Conservation (phyloP, 2,888 invertebrate species). For the Philaethria dido region DNA sequence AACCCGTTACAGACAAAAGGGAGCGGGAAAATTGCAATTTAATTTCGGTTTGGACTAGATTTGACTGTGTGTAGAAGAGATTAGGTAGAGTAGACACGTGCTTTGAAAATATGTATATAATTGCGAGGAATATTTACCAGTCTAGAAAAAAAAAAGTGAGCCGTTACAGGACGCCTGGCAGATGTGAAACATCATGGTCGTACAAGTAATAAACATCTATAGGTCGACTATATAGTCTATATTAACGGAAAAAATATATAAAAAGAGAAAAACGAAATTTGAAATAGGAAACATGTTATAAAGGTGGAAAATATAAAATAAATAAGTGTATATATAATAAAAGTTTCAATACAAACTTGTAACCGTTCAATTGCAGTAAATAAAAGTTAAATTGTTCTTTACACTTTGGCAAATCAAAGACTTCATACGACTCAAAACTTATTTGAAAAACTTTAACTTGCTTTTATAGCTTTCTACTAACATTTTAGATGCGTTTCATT, state of each 20-base stretch:
- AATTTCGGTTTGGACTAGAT: background rate
- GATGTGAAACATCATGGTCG: no score
- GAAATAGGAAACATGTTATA: no score
- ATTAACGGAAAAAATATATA: no score
- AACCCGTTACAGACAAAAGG: background rate
- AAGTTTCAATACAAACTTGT: background rate
- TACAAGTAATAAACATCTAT: no score
- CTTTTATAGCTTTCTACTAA: background rate
- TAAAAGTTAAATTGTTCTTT: constrained; percentile 4
- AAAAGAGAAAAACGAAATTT: no score
- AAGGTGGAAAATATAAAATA: no score
- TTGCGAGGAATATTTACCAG: no score
- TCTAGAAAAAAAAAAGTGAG: no score
- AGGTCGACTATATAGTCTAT: no score
- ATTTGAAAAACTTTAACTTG: background rate
- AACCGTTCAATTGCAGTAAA: constrained; percentile 3
- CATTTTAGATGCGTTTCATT: no score
- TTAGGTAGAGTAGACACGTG: background rate
- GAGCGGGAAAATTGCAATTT: constrained; percentile 6
- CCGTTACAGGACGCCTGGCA: no score
- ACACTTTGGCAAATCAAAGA: background rate
- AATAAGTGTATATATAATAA: background rate
- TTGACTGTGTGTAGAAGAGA: background rate
- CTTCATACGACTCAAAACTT: background rate
- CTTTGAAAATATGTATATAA: background rate